Conservation (phyloP, 2,888 invertebrate species). For the Polyploca ridens region DNA sequence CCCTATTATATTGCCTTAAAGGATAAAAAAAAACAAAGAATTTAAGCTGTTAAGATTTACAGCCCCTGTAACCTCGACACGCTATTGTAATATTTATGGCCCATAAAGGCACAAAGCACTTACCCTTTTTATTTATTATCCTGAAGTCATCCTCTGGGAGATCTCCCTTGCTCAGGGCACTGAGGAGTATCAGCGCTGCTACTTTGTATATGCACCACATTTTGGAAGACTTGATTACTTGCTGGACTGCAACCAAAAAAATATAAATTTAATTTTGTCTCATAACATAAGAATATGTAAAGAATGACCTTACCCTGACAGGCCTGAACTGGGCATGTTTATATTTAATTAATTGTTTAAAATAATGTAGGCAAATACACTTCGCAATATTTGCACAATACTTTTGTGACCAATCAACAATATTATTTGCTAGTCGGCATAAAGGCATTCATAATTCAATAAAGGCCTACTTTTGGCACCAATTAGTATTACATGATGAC, state of each 20-base stretch:
- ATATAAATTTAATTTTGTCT: too few relatives aligned
- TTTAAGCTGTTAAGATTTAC: slow-evolving; percentile 6
- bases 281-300: too few relatives aligned
- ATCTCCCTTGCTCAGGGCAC: slow-evolving; percentile 68
- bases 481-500: slow-evolving; percentile 4
- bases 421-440: slow-evolving; percentile 6
- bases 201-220: slow-evolving; percentile 65
- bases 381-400: background rate
- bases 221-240: slow-evolving; percentile 29
- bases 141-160: slow-evolving; percentile 79
- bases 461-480: slow-evolving; percentile 8
- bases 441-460: background rate
- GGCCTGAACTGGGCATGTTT: background rate
- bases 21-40: background rate
- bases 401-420: background rate
- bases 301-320: too few relatives aligned
- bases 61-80: slow-evolving; percentile 8
- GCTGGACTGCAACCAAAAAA: slow-evolving; percentile 49
- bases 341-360: background rate
- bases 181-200: slow-evolving; percentile 62
- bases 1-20: background rate
- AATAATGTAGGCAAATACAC: background rate
- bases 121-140: slow-evolving; percentile 80
- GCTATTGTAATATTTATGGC: slow-evolving; percentile 6
- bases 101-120: slow-evolving; percentile 18